Evolutionary conservation across 2,888 invertebrate species (phyloP).

Genomic region (Synanthedon formicaeformis): DNA sequence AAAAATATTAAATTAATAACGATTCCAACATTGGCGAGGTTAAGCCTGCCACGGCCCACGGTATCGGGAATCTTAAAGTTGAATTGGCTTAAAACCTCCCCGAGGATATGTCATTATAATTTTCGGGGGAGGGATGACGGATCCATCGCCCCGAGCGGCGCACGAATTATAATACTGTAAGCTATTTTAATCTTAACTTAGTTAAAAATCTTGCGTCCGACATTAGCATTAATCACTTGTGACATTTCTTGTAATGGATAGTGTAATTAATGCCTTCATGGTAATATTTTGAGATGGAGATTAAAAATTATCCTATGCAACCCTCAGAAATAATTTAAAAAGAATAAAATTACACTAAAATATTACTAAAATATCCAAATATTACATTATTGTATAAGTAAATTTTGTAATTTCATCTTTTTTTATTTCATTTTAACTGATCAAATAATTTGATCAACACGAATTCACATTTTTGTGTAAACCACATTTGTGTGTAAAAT

Average conservation of each 20-base stretch:
- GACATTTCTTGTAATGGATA: slow-evolving; percentile 63
- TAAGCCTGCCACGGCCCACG: slow-evolving; percentile 20
- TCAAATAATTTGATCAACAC: no score
- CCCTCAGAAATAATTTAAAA: no score
- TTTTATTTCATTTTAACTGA: no score
- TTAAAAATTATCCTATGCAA: not conserved
- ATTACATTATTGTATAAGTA: no score
- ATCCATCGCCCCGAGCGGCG: slow-evolving; percentile 49
- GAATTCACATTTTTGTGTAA: no score
- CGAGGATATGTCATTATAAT: slow-evolving; percentile 68
- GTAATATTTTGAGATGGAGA: not conserved
- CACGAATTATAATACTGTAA: slow-evolving; percentile 61
- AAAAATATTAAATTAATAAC: not conserved
- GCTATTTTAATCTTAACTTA: slow-evolving; percentile 71
- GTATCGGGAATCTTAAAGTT: slow-evolving; percentile 49
- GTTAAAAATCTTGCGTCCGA: slow-evolving; percentile 69
- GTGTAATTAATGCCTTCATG: slow-evolving; percentile 38
- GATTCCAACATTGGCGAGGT: not conserved
- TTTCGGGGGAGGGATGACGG: slow-evolving; percentile 64
- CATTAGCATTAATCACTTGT: slow-evolving; percentile 67
- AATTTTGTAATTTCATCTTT: no score
- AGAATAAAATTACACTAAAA: no score
- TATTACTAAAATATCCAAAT: no score
- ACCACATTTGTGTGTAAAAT: no score
- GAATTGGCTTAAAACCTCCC: slow-evolving; percentile 65